Evolutionary conservation across 1,140 invertebrate genomes (phyloP).

Genomic region (Portunus trituberculatus): DNA sequence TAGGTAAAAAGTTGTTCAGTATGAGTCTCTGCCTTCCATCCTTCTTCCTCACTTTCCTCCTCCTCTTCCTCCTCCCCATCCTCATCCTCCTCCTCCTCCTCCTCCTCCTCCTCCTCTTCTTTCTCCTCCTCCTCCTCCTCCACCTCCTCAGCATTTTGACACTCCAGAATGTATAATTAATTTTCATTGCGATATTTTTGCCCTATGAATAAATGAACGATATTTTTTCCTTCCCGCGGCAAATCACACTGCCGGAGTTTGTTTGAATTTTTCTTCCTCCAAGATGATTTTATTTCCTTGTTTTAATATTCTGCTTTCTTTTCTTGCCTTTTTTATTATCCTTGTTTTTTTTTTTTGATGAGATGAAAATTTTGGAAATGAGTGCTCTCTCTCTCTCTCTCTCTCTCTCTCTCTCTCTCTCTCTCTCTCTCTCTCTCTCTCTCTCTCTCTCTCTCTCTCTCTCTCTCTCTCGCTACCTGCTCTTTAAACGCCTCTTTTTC

Average conservation of each 20-base stretch:
- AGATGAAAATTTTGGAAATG: too few relatives aligned
- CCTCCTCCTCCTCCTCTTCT: not conserved
- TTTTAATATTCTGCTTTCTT: too few relatives aligned
- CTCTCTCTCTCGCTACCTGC: too few relatives aligned
- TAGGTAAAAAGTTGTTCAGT: not conserved
- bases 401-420: too few relatives aligned
- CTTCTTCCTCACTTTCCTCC: not conserved
- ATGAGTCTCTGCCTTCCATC: conserved; percentile 1
- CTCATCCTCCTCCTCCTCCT: not conserved
- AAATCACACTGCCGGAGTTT: not conserved
- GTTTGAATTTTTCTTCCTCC: not conserved
- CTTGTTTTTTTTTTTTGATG: too few relatives aligned
- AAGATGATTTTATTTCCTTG: not conserved
- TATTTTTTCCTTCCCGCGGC: not conserved
- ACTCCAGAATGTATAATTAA: conserved; percentile 14
- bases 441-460: too few relatives aligned
- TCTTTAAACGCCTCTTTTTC: too few relatives aligned
- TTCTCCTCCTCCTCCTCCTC: not conserved
- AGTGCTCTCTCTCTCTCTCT: too few relatives aligned
- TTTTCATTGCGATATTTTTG: conserved; percentile 14
- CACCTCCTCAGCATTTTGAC: not conserved
- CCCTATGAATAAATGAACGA: not conserved
- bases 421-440: too few relatives aligned
- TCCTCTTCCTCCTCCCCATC: not conserved
- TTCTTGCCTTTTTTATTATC: too few relatives aligned